Evolutionary conservation across 2,888 invertebrate genomes (phyloP).

Genomic region (Pachydiplax longipennis): DNA sequence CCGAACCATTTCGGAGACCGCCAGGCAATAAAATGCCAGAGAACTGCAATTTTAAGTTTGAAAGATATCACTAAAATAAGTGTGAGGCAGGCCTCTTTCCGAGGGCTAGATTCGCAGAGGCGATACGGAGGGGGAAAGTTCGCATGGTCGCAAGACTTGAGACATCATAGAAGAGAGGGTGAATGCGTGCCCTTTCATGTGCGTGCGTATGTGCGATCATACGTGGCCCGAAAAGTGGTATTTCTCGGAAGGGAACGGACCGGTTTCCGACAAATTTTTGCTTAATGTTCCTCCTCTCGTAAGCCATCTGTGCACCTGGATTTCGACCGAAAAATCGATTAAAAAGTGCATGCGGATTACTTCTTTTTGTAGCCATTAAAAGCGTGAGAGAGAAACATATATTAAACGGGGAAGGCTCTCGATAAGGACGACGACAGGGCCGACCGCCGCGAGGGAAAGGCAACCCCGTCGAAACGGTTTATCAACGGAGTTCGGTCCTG

Average conservation of each 20-base stretch:
- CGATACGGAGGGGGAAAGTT: neutral
- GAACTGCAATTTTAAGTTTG: constrained; percentile 11
- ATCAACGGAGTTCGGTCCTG: neutral
- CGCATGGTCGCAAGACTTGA: constrained; percentile 4
- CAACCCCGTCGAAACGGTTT: neutral
- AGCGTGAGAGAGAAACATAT: neutral
- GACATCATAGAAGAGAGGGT: neutral
- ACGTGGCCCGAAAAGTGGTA: neutral
- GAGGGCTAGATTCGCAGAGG: neutral
- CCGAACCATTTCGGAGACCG: neutral
- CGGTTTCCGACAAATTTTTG: constrained; percentile 22
- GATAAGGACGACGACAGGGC: neutral
- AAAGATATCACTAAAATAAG: neutral
- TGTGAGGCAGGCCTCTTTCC: neutral
- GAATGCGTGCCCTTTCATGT: neutral
- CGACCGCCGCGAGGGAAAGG: neutral
- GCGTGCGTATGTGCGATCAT: neutral
- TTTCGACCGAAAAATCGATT: constrained; percentile 21
- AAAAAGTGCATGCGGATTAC: neutral
- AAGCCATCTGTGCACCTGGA: constrained; percentile 6
- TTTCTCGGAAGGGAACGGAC: neutral
- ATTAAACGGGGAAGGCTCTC: neutral
- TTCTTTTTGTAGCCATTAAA: neutral
- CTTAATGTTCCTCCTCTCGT: neutral
- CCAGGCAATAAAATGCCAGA: neutral